phyloP scores from a whole-genome alignment of 2,113 vertebrate species.

The Chaenocephalus aceratus region DNA sequence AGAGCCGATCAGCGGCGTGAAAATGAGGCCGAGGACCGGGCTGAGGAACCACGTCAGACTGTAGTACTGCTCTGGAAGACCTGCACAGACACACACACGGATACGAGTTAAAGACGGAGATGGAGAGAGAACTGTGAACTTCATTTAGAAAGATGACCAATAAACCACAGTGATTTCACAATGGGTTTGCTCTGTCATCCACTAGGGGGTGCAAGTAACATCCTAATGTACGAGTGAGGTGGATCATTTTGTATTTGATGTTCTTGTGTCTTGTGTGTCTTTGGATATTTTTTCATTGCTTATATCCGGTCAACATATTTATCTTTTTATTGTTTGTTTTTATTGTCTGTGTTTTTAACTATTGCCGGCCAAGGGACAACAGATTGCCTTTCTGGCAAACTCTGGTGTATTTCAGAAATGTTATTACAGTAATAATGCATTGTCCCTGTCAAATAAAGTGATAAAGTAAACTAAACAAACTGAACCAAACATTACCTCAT shows the following conservation, averaged over 20 bases:
- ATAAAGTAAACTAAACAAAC: too few relatives aligned
- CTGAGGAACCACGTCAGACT: constrained; percentile 99
- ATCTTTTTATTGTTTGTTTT: too few relatives aligned
- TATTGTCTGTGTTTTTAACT: too few relatives aligned
- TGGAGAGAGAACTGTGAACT: neutral
- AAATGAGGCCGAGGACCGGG: constrained; percentile 94
- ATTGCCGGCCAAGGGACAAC: too few relatives aligned
- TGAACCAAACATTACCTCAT: too few relatives aligned
- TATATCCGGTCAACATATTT: too few relatives aligned
- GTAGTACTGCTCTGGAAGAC: constrained; percentile 99
- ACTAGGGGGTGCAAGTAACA: constrained; percentile 58
- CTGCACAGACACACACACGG: constrained; percentile 73
- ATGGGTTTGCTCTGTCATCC: neutral
- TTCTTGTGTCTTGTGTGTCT: neutral
- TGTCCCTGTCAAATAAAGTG: too few relatives aligned
- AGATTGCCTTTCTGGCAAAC: too few relatives aligned
- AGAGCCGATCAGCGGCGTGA: constrained; percentile 96
- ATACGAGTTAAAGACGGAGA: neutral
- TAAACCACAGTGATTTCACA: neutral
- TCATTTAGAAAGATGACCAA: neutral
- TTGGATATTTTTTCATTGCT: too few relatives aligned
- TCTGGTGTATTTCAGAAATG: too few relatives aligned
- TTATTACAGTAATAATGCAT: too few relatives aligned
- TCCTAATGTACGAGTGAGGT: neutral
- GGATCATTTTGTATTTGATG: neutral